Percentiles rank a stretch among this genome's conserved stretches.
Conservation (phyloP, 2,113 vertebrate species). For the Ophthalmotilapia sp. region DNA sequence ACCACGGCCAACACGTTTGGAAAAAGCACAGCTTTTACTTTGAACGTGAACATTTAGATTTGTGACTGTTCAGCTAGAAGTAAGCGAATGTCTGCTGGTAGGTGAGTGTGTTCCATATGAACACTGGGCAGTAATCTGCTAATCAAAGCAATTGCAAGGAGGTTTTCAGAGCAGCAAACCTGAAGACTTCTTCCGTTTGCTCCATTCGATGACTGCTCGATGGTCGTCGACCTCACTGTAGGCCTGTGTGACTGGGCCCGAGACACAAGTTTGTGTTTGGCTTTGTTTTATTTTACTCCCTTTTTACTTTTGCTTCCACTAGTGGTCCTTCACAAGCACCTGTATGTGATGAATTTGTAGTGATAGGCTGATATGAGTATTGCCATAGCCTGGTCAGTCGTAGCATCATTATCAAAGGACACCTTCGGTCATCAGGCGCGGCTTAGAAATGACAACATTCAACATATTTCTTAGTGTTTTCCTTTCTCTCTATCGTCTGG, state of each 20-base stretch:
- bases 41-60: neutral
- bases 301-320: neutral
- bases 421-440: neutral
- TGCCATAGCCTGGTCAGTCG: neutral
- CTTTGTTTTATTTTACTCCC: neutral
- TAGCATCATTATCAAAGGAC: neutral
- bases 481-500: neutral
- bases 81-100: neutral
- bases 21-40: neutral
- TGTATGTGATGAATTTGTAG: neutral
- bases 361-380: neutral
- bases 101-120: neutral
- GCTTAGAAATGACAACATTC: neutral
- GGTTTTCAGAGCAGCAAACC: neutral
- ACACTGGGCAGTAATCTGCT: neutral
- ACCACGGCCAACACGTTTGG: neutral
- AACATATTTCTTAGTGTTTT: neutral
- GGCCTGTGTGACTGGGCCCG: neutral
- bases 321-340: neutral
- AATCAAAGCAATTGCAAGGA: neutral
- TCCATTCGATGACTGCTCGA: neutral
- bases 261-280: neutral
- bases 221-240: neutral
- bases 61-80: neutral
- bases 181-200: fast-evolving